Evolutionary conservation across 2,888 invertebrate genomes (phyloP).

Genomic region (Eupithecia tripunctaria): DNA sequence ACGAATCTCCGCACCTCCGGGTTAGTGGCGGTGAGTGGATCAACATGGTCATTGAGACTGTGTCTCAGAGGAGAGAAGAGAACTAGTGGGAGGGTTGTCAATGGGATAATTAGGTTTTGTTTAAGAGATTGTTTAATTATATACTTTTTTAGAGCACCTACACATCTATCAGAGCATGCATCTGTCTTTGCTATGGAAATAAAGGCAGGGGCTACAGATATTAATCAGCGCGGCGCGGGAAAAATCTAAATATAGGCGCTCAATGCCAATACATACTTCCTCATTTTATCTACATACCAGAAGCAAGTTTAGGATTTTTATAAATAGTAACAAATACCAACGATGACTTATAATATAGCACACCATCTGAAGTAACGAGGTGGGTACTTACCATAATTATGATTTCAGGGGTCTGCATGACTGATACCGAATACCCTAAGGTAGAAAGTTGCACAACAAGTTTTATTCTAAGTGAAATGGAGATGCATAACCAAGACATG

Average conservation of each 20-base stretch:
- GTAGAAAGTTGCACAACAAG: neutral
- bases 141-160: neutral
- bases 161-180: neutral
- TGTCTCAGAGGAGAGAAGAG: no score
- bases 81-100: no score
- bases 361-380: neutral
- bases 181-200: constrained; percentile 14
- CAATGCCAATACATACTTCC: constrained; percentile 10
- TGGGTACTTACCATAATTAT: neutral
- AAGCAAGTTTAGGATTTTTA: neutral
- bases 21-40: no score
- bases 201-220: constrained; percentile 18
- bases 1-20: no score
- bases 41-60: no score
- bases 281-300: constrained; percentile 11
- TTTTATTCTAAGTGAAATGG: constrained; percentile 10
- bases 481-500: constrained; percentile 16
- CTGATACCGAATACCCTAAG: neutral
- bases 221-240: constrained; percentile 20
- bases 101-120: no score
- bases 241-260: constrained; percentile 20
- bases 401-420: constrained; percentile 8
- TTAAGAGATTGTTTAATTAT: no score
- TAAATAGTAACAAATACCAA: neutral
- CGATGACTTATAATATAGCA: neutral